These are phyloP conservation scores for Acinonyx jubatus DNA, from an alignment of 2,113 vertebrate species.

Conservation along the genomic window DNA sequence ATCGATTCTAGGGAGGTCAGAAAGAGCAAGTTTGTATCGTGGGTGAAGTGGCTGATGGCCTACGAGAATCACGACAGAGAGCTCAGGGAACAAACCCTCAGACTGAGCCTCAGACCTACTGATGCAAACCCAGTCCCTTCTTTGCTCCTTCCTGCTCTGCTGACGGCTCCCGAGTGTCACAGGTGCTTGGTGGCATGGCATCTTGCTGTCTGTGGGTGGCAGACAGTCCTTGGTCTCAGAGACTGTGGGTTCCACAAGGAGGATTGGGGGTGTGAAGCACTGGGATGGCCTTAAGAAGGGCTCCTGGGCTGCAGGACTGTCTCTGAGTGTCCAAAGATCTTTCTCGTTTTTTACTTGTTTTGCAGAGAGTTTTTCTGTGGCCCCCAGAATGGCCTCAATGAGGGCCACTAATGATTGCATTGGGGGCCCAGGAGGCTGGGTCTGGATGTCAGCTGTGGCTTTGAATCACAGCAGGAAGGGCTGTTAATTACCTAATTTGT, in stretches of 20 bases:
- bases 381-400: neutral
- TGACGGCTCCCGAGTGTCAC: neutral
- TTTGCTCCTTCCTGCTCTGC: neutral
- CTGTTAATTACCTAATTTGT: conserved; percentile 22
- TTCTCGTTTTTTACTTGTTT: neutral
- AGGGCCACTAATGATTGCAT: neutral
- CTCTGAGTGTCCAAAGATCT: neutral
- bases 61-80: neutral
- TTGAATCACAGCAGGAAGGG: neutral
- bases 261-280: neutral
- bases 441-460: neutral
- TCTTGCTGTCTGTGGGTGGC: neutral
- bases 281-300: neutral
- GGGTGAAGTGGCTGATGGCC: neutral
- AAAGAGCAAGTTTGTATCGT: neutral
- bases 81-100: neutral
- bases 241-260: neutral
- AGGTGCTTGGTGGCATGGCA: neutral
- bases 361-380: neutral
- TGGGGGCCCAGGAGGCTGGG: neutral
- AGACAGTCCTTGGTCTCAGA: neutral
- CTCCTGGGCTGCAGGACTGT: neutral
- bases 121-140: neutral
- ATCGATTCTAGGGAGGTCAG: neutral
- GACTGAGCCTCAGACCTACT: neutral